Evolutionary conservation across 2,113 vertebrate genomes (phyloP), one percentile per base, ranked within the genome.

Genomic region (Speoplatyrhinus poulsoni): DNA sequence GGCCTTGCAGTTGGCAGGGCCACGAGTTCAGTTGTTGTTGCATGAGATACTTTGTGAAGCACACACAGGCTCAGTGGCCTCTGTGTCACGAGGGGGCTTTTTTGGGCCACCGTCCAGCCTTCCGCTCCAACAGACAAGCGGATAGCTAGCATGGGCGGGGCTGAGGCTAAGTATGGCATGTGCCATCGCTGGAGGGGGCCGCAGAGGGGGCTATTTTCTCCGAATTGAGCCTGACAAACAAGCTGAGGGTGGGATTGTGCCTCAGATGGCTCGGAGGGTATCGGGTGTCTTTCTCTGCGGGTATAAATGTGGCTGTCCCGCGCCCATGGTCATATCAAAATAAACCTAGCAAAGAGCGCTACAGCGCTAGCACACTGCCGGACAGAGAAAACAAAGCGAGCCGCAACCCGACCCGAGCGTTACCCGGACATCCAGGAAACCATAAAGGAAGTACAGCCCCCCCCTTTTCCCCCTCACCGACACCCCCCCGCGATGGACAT

Each of bases 401-500:
- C 9, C 49, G 12, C 15, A 36, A 12, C 26, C 53, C 17, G 9
- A 55, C 16, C 48, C n/a, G 15, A 48, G 32, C 6, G 7, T 8
- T 17, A 12, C 12, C 47, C 17, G 41, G 7, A 36, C 53, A n/a
- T 33, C 7, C 53, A 57, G 65, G 41, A 67, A 26, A 26, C n/a
- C 9, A 9, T 46, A 41, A 6, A 53, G 32, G 58, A 61, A 41
- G 32, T 53, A 52, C 9, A 69, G n/a, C 41, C 56, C 26, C 26
- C 26, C 26, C 26, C 26, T 26, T 26, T 26, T 3, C 26, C 26
- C 26, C 26, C 50, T 60, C 16, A 62, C 12, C 62, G 3, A 7
- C 26, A 10, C 3, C 15, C 17, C 50, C 33, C 32, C 47, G 67
- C 26, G 47, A 91, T 91, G 89, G 90, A 91, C 66, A 88, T 90